Evolutionary conservation across 2,888 invertebrate species (phyloP).

Genomic region (Spilosoma lubricipeda): DNA sequence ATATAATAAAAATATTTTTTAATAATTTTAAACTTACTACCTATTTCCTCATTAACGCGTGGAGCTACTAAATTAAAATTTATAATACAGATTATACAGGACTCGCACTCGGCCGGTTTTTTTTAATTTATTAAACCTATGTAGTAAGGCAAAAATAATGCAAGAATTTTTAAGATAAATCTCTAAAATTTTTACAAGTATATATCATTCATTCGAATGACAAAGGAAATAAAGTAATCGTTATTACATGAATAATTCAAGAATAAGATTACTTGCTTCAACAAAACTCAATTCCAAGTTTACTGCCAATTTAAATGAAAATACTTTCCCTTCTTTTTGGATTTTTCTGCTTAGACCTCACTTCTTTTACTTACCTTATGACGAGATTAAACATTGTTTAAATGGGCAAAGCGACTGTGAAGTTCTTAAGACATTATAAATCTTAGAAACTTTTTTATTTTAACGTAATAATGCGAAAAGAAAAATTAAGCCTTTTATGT

Average conservation of each 20-base stretch:
- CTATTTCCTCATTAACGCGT: no score
- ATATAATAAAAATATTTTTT: no score
- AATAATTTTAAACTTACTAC: no score
- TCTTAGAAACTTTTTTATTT: constrained; percentile 34
- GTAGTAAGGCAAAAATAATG: neutral
- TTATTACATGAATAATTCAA: constrained; percentile 62
- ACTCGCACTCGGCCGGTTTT: no score
- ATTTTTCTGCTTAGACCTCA: constrained; percentile 65
- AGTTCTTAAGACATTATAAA: constrained; percentile 49
- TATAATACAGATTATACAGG: no score
- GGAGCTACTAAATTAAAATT: no score
- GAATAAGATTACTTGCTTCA: constrained; percentile 69
- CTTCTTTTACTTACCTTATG: constrained; percentile 63
- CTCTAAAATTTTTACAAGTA: constrained; percentile 8
- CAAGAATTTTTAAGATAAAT: neutral
- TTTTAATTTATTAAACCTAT: neutral
- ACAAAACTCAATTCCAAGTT: constrained; percentile 73
- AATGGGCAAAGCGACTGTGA: constrained; percentile 52
- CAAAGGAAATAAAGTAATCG: constrained; percentile 53
- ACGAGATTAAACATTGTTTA: constrained; percentile 72
- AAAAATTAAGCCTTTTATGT: constrained; percentile 14
- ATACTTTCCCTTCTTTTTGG: constrained; percentile 56
- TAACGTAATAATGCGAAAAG: constrained; percentile 31
- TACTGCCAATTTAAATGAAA: constrained; percentile 74
- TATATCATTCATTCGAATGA: constrained; percentile 31